Evolutionary conservation across 2,888 invertebrate genomes (phyloP).

Genomic region (Ectemnius cavifrons): DNA sequence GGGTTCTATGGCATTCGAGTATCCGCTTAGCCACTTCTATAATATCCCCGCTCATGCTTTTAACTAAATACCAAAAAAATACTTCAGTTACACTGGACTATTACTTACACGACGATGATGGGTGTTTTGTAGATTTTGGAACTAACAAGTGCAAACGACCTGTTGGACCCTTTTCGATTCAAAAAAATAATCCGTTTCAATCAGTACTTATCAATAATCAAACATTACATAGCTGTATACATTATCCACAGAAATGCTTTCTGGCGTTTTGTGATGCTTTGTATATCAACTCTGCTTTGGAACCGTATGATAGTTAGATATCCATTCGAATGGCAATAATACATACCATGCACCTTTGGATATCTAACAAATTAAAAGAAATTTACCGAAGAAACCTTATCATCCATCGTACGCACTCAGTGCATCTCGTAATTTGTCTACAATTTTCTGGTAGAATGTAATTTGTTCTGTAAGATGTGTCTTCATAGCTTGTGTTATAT

Average conservation of each 20-base stretch:
- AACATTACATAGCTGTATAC: conserved; percentile 11
- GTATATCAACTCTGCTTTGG: no score
- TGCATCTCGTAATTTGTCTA: conserved; percentile 85
- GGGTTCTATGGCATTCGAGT: conserved; percentile 7
- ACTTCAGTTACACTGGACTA: conserved; percentile 31
- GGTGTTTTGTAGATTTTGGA: conserved; percentile 11
- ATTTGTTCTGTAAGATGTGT: conserved; percentile 93
- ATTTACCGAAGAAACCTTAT: background rate
- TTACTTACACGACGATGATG: conserved; percentile 8
- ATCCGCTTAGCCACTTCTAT: conserved; percentile 7
- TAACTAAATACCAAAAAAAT: conserved; percentile 26
- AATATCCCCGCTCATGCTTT: background rate
- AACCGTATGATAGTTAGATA: no score
- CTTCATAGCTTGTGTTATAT: conserved; percentile 92
- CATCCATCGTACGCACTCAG: conserved; percentile 77
- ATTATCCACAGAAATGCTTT: no score
- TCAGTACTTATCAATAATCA: conserved; percentile 26
- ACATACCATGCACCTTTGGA: no score
- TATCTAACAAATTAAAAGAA: no score
- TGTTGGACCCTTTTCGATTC: conserved; percentile 33
- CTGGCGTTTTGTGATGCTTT: background rate
- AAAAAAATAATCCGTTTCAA: conserved; percentile 19
- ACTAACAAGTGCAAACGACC: conserved; percentile 25
- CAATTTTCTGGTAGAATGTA: conserved; percentile 92
- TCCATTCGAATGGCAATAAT: no score